A percentile compares a stretch with the other conserved stretches of the same genome.
phyloP scores from a whole-genome alignment of 2,113 vertebrate species.

The Atractosteus spatula region DNA sequence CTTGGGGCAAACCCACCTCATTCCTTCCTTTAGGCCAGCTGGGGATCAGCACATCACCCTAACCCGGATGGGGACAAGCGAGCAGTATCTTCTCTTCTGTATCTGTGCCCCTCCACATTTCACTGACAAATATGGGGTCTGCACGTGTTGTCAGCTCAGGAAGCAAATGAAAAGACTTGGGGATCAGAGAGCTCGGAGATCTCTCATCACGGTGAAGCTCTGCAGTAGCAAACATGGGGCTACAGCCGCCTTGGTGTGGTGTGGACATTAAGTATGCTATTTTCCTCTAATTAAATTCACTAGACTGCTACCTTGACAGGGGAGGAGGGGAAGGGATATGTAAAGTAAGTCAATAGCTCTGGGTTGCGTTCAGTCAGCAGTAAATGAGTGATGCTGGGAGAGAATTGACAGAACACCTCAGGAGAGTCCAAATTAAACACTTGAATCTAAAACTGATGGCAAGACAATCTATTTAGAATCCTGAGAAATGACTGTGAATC shows the following conservation, averaged over 20 bases:
- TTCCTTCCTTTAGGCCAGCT: not conserved
- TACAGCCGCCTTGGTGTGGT: constrained; percentile 21
- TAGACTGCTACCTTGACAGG: constrained; percentile 35
- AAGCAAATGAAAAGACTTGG: constrained; percentile 36
- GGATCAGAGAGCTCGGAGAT: constrained; percentile 46
- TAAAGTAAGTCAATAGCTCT: constrained; percentile 39
- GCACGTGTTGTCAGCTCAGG: constrained; percentile 40
- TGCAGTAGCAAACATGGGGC: constrained; percentile 33
- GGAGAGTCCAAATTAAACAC: constrained; percentile 39
- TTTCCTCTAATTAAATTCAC: constrained; percentile 53
- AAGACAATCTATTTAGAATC: constrained; percentile 10
- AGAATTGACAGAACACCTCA: constrained; percentile 43
- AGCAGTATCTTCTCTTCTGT: not conserved
- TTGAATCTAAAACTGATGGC: constrained; percentile 29
- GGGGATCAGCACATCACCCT: not conserved
- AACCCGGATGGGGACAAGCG: not conserved
- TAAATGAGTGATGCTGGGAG: constrained; percentile 38
- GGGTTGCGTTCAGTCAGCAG: constrained; percentile 32
- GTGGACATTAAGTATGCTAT: constrained; percentile 33
- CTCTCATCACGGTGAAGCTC: constrained; percentile 42
- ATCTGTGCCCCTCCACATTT: not conserved
- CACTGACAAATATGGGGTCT: constrained; percentile 29
- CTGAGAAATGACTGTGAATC: constrained; percentile 9
- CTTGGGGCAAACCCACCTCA: not conserved
- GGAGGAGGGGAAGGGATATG: constrained; percentile 32